Base-by-base conservation (phyloP, 2,888 invertebrate species). In the Diachrysia chrysitis region DNA sequence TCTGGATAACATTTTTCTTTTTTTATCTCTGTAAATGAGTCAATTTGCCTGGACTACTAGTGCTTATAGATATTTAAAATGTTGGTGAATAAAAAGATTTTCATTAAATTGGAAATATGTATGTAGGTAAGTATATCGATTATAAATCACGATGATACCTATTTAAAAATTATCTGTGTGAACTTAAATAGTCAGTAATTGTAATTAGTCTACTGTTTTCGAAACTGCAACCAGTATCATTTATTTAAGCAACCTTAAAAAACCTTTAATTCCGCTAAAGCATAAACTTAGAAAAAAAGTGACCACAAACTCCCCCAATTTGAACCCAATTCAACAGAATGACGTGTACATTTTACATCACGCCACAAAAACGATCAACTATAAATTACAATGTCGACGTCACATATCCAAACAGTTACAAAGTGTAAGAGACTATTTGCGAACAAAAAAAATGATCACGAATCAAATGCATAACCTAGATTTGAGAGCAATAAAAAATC, bases 401-500 rank as follows among this genome's bases (percentile, higher is more conserved):
- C 85, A 80, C 78, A 80, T 68, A 62, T 64, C 25, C 76, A 77
- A 79, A 83, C 84, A 84, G 83, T 84, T 83, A 84, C 74, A 74
- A 69, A 77, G 69, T 79, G 71, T 71, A 77, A 72, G 81, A 82
- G 69, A 78, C 73, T 62, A 77, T 77, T 81, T 79, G 65, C 35
- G 64, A 69, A 72, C 73, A 83, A 85, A 81, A 85, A 86, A 85
- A 82, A 82, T 74, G 70, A 83, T 83, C 87, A 89, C 91, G 88
- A 91, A 90, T 91, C 88, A 90, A 92, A 91, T 85, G 87, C 86
- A 89, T 89, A 92, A 90, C 90, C 90, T 84, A 89, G 86, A 90
- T 92, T 87, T 89, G 79, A 81, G 58, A 73, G 86, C 84, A 87
- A 93, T 92, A 94, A 92, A 93, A 92, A 90, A 90, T 89, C 82